Conservation (phyloP, 2,888 invertebrate species). For the Sphinx pinastri region DNA sequence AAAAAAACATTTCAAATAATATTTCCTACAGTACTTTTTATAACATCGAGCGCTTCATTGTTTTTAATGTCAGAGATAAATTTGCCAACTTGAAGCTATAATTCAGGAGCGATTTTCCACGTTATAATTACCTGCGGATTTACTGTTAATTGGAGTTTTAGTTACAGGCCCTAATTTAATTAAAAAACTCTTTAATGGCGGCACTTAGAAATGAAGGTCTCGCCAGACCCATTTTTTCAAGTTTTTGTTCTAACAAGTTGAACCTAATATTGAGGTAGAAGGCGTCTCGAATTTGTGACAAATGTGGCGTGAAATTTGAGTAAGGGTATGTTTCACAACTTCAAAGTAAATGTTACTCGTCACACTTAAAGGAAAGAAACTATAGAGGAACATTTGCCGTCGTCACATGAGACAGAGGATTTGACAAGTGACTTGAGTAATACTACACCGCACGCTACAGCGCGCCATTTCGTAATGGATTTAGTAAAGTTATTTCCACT, state of each 20-base stretch:
- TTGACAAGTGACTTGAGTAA: too few relatives aligned
- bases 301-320: conserved; percentile 8
- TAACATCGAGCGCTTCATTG: background rate
- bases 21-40: background rate
- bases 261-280: conserved; percentile 22
- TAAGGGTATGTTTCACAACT: background rate
- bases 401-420: too few relatives aligned
- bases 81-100: background rate
- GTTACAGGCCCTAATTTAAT: conserved; percentile 41
- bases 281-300: background rate
- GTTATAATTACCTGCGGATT: conserved; percentile 36
- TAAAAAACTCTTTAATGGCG: conserved; percentile 40
- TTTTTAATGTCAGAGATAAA: background rate
- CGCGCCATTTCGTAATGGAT: too few relatives aligned
- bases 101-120: background rate
- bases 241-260: conserved; percentile 35
- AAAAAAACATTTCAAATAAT: background rate
- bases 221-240: conserved; percentile 29
- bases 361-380: too few relatives aligned
- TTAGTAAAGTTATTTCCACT: too few relatives aligned
- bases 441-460: too few relatives aligned
- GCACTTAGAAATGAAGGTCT: conserved; percentile 36
- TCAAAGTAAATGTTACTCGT: too few relatives aligned
- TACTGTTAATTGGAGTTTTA: conserved; percentile 33
- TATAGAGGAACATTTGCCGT: too few relatives aligned